Evolutionary conservation across 2,888 invertebrate genomes (phyloP).

Genomic region (Ditula angustiorana): DNA sequence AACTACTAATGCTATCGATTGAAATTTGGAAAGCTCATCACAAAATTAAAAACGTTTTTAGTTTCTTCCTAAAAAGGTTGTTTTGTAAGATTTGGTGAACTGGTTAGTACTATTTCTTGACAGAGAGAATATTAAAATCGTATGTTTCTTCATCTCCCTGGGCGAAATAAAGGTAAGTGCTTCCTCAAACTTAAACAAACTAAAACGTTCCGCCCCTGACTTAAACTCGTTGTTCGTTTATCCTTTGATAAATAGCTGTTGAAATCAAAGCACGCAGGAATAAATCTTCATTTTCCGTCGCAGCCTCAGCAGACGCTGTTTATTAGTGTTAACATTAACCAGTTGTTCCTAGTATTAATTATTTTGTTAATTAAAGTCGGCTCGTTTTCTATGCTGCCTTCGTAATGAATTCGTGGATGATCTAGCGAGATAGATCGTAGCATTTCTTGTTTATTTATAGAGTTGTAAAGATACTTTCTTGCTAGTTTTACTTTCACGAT

Average conservation of each 20-base stretch:
- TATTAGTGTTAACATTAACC: conserved; percentile 25
- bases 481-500: neutral
- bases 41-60: no score
- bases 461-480: neutral
- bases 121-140: no score
- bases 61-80: no score
- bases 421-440: conserved; percentile 1
- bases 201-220: neutral
- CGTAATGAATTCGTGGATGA: conserved; percentile 7
- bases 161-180: no score
- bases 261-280: conserved; percentile 19
- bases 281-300: conserved; percentile 33
- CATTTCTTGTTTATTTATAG: neutral
- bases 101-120: no score
- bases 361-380: conserved; percentile 16
- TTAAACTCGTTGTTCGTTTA: neutral
- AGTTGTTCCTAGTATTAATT: conserved; percentile 21
- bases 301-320: conserved; percentile 1
- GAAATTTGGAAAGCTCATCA: no score
- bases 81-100: no score
- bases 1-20: no score
- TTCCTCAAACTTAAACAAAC: neutral
- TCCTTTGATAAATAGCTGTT: conserved; percentile 15
- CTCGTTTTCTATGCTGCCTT: conserved; percentile 12
- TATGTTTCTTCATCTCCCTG: no score